A percentile compares a stretch with the other conserved stretches of the same genome.
Evolutionary conservation across 1,140 invertebrate genomes (phyloP).

Genomic region (Portunus trituberculatus): DNA sequence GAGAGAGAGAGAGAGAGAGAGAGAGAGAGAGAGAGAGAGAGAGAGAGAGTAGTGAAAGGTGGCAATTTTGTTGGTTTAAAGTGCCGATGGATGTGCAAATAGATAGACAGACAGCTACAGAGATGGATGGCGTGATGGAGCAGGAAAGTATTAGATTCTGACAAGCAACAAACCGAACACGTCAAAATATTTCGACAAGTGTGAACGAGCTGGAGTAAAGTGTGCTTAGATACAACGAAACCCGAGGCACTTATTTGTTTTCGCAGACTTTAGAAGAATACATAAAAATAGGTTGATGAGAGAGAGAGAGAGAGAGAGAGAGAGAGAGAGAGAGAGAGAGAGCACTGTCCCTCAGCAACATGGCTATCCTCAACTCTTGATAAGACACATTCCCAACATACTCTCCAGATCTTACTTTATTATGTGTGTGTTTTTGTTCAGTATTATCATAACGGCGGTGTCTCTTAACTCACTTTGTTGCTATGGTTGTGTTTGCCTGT

Average conservation of each 20-base stretch:
- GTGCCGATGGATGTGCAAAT: too few species aligned
- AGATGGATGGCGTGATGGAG: background rate
- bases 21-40: too few species aligned
- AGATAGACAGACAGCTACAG: background rate
- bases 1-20: too few species aligned
- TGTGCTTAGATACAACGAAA: background rate
- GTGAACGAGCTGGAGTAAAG: background rate
- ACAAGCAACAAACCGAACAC: background rate
- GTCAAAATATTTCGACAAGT: background rate
- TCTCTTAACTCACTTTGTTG: background rate
- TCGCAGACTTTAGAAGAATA: background rate
- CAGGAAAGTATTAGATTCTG: background rate
- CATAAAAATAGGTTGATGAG: background rate
- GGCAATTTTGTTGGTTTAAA: too few species aligned
- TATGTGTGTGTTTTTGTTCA: background rate
- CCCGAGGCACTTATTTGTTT: background rate
- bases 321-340: constrained; percentile 27
- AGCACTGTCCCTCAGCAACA: background rate
- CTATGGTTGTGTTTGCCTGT: background rate
- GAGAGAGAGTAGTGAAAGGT: too few species aligned
- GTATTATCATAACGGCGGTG: background rate
- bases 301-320: constrained; percentile 43
- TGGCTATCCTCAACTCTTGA: background rate
- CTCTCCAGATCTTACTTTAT: background rate
- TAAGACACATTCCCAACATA: background rate